Evolutionary conservation across 2,888 invertebrate species (phyloP), one percentile per base, ranked within the genome.

Genomic region (Luffia ferchaultella): DNA sequence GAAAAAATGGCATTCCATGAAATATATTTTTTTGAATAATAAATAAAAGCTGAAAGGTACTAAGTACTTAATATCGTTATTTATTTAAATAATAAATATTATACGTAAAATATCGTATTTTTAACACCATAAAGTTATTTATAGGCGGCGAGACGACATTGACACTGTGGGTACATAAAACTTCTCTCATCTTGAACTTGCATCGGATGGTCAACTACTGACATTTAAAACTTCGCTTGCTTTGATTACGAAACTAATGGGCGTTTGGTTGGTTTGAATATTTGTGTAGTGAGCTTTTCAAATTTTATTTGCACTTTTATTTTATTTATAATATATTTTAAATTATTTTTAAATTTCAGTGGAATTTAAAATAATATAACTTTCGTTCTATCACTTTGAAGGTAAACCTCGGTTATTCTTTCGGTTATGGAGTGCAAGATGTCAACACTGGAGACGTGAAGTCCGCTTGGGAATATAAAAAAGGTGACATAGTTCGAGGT

Each of bases 351-450:
- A 42, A 2, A 42, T 2, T 9, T 40, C 41, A 15, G 9, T 9
- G 15, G 41, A 9, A 40, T 9, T 40, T 40, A 40, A 40, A 40
- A 40, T 40, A 9, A 40, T 40, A 15, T 16, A 2, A 42, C 42
- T 42, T 42, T 42, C 16, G 16, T 2, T 2, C n/a, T 16, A 42
- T 16, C 2, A 44, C 17, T 18, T 44, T n/a, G 12, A 44, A 87
- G 87, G 79, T 70, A 67, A 79, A 83, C 61, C 77, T 85, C 52
- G 84, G 83, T 56, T 89, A 88, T 68, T 85, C 86, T 52, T 89
- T 85, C 65, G 87, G 87, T 56, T 88, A 89, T 61, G 88, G 87
- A 49, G 88, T 88, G 16, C 78, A 87, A 57, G 88, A 88, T 62
- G 72, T 73, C 16, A 76, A 78, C 50, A 87, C 88, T 18, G 88